phyloP scores from a whole-genome alignment of 2,888 invertebrate species.

The Thera obeliscata region DNA sequence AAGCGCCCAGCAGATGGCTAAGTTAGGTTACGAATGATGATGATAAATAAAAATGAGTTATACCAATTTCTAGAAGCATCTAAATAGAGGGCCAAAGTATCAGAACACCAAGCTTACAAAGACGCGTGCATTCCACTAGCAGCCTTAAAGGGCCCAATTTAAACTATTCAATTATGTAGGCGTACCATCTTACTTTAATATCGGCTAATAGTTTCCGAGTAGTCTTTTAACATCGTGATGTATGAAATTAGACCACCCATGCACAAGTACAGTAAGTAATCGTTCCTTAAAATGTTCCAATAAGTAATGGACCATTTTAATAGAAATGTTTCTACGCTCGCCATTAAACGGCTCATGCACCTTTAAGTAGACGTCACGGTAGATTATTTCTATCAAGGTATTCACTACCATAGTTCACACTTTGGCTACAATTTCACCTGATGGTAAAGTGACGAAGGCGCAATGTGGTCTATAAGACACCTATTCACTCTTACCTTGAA shows the following conservation, averaged over 20 bases:
- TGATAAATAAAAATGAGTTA: no score
- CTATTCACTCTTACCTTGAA: no score
- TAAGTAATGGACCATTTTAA: neutral
- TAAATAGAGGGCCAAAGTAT: neutral
- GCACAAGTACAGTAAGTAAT: neutral
- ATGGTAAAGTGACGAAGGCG: no score
- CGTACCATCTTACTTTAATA: conserved; percentile 20
- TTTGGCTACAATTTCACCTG: no score
- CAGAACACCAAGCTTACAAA: neutral
- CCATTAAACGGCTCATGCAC: neutral
- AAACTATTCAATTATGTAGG: conserved; percentile 22
- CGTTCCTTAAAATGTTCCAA: neutral
- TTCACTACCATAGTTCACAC: no score
- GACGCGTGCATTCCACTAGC: neutral
- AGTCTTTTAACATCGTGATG: conserved; percentile 20
- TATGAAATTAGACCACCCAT: conserved; percentile 25
- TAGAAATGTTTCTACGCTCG: neutral
- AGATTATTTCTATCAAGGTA: no score
- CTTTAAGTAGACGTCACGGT: no score
- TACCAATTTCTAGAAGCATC: no score
- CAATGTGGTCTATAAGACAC: no score
- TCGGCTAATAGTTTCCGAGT: conserved; percentile 25
- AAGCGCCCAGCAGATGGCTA: no score
- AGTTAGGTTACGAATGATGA: no score
- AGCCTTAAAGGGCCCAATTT: neutral